Conservation (phyloP, 2,797 vertebrate species). For the Sylvia borin region DNA sequence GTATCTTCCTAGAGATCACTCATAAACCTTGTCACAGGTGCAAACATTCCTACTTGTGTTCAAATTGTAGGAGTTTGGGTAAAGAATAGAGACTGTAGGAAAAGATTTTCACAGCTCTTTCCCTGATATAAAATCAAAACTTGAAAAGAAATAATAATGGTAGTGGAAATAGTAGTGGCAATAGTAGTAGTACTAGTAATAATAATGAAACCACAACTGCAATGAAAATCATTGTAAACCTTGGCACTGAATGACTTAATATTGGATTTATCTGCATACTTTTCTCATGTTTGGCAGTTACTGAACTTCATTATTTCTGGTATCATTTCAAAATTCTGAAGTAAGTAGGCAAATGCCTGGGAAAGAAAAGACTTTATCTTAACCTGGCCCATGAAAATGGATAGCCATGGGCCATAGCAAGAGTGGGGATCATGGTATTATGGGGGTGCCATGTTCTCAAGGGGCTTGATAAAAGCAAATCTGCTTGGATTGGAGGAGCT, state of each 20-base stretch:
- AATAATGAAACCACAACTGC: neutral
- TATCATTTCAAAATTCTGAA: neutral
- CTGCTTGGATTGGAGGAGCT: neutral
- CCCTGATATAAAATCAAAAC: neutral
- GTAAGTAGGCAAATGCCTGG: neutral
- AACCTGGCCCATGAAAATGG: neutral
- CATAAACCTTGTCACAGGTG: neutral
- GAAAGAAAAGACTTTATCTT: neutral
- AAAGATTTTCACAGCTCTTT: neutral
- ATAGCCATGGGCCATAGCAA: neutral
- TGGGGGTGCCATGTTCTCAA: accelerated
- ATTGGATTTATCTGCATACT: neutral
- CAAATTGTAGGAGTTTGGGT: neutral
- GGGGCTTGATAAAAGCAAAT: neutral
- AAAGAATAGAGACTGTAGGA: neutral
- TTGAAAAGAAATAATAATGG: neutral
- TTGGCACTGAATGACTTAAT: neutral
- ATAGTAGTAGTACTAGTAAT: neutral
- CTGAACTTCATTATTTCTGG: neutral
- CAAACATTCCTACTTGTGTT: neutral
- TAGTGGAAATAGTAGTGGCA: neutral
- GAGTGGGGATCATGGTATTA: neutral
- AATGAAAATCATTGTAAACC: neutral
- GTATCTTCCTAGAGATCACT: neutral
- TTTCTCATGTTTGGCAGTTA: neutral